These are phyloP conservation scores for Tangara arthus DNA, from an alignment of 2,797 vertebrate genomes.

Conservation along the genomic window DNA sequence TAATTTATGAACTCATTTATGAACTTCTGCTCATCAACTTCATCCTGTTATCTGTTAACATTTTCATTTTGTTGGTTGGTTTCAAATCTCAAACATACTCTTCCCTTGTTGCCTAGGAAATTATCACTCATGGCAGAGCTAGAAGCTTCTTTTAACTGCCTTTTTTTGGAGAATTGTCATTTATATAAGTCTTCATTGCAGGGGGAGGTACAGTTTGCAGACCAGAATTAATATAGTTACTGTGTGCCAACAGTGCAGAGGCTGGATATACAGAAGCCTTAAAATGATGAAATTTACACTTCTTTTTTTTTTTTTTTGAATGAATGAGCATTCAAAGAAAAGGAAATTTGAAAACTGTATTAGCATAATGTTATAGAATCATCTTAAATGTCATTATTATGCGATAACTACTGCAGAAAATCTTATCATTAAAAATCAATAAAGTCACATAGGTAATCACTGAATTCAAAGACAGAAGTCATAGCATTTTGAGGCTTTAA, in stretches of 20 bases:
- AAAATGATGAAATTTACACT: neutral
- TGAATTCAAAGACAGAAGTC: neutral
- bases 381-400: neutral
- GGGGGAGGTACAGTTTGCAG: neutral
- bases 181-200: neutral
- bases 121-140: constrained; percentile 38
- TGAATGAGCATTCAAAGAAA: neutral
- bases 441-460: neutral
- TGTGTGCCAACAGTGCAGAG: neutral
- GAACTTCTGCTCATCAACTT: constrained; percentile 1
- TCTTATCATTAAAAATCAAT: neutral
- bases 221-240: neutral
- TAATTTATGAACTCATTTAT: constrained; percentile 37
- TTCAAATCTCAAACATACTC: constrained; percentile 31
- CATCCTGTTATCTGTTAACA: constrained; percentile 17
- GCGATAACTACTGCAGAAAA: neutral
- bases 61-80: constrained; percentile 39
- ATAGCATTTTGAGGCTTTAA: neutral
- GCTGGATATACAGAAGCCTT: neutral
- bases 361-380: neutral
- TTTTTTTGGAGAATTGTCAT: neutral
- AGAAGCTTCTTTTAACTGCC: constrained; percentile 31
- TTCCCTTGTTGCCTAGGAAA: constrained; percentile 64
- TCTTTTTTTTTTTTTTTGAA: neutral
- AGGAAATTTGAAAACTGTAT: neutral